phyloP scores from a whole-genome alignment of 1,140 invertebrate species.

The Bombus confusus region DNA sequence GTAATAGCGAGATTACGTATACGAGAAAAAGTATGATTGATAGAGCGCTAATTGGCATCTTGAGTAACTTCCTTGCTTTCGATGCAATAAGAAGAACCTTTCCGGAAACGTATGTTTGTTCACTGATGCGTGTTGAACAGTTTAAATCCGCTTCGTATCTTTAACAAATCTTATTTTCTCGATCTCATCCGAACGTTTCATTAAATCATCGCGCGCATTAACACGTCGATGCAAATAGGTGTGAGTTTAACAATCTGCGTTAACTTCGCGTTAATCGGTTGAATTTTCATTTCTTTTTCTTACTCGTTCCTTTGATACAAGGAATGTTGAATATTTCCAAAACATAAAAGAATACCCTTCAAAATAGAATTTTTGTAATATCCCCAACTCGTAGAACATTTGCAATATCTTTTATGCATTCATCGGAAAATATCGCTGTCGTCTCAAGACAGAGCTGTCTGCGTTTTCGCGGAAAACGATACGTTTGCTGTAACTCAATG shows the following conservation, averaged over 20 bases:
- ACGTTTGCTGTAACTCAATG: too few species aligned
- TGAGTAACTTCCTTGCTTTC: not conserved
- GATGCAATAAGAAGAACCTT: not conserved
- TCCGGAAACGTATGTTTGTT: not conserved
- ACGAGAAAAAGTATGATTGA: constrained; percentile 2
- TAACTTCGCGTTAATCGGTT: not conserved
- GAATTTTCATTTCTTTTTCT: not conserved
- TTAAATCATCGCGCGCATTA: not conserved
- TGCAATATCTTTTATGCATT: too few species aligned
- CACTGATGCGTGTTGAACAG: not conserved
- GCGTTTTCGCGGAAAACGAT: too few species aligned
- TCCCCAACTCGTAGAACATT: too few species aligned
- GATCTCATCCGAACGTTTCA: not conserved
- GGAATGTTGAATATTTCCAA: too few species aligned
- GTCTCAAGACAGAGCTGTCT: too few species aligned
- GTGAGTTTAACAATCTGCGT: not conserved
- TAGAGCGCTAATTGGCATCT: constrained; percentile 10
- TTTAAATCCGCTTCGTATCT: not conserved
- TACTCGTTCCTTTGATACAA: too few species aligned
- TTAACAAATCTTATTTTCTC: not conserved
- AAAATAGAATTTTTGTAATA: too few species aligned
- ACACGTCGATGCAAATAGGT: too few species aligned
- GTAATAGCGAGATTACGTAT: not conserved
- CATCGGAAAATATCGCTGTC: too few species aligned
- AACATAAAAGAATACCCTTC: too few species aligned